phyloP scores from a whole-genome alignment of 1,140 invertebrate genomes.

The Calliopsis andreniformis region DNA sequence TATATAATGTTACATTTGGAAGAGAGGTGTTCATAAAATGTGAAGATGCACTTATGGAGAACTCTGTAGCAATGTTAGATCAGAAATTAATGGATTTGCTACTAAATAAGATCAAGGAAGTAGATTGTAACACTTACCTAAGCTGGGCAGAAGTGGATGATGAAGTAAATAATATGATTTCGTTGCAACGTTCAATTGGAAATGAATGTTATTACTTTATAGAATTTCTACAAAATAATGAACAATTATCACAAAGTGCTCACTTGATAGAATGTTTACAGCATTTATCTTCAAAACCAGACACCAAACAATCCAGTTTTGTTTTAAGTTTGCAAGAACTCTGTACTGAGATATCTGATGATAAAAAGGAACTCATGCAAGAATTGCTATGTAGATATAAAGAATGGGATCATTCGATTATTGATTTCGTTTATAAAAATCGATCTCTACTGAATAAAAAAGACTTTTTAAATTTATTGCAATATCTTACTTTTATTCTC shows the following conservation, averaged over 20 bases:
- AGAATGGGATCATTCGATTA: slow-evolving; percentile 68
- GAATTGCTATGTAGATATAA: slow-evolving; percentile 68
- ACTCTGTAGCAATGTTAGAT: slow-evolving; percentile 53
- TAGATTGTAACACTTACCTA: slow-evolving; percentile 72
- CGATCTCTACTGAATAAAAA: slow-evolving; percentile 52
- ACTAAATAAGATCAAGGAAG: slow-evolving; percentile 67
- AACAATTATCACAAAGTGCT: slow-evolving; percentile 52
- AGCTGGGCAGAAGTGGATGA: slow-evolving; percentile 74
- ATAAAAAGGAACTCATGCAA: slow-evolving; percentile 56
- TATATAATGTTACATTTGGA: slow-evolving; percentile 74
- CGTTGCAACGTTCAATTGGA: slow-evolving; percentile 73
- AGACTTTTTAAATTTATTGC: slow-evolving; percentile 63
- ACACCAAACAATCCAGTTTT: slow-evolving; percentile 20
- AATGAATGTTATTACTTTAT: slow-evolving; percentile 70
- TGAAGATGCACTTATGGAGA: slow-evolving; percentile 31
- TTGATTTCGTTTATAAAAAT: slow-evolving; percentile 57
- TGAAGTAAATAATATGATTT: slow-evolving; percentile 62
- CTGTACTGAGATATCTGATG: slow-evolving; percentile 36
- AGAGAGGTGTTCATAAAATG: slow-evolving; percentile 39
- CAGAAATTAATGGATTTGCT: slow-evolving; percentile 66
- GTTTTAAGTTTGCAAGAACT: slow-evolving; percentile 66
- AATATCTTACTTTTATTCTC: slow-evolving; percentile 67
- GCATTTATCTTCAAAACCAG: slow-evolving; percentile 67
- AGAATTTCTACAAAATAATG: slow-evolving; percentile 57
- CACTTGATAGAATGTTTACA: slow-evolving; percentile 67